These are phyloP conservation scores for Branchipolynoe longqiensis DNA, from an alignment of 2,888 invertebrate genomes.

Conservation along the genomic window DNA sequence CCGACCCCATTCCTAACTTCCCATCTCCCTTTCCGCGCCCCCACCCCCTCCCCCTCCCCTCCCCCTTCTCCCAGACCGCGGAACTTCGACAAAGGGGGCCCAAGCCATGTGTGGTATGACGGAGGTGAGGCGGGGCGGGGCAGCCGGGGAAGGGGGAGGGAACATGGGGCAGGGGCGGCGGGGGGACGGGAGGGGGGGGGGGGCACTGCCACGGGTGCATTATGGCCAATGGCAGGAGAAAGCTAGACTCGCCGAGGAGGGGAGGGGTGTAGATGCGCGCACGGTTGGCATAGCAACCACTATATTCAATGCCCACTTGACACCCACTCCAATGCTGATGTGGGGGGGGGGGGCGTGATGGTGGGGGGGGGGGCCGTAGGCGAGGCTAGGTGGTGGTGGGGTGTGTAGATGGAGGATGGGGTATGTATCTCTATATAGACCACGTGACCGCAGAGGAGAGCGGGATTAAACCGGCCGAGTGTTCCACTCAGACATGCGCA, in stretches of 20 bases:
- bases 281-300: conserved; percentile 21
- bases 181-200: not conserved
- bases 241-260: not conserved
- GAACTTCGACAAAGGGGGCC: no score
- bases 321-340: not conserved
- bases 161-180: not conserved
- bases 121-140: not conserved
- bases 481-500: no score
- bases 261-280: not conserved
- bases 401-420: no score
- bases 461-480: no score
- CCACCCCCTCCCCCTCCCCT: no score
- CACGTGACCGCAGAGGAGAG: conserved; percentile 7
- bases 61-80: no score
- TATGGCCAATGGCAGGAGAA: conserved; percentile 2
- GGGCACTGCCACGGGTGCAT: not conserved
- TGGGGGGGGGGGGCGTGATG: not conserved
- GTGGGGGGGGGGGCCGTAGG: not conserved
- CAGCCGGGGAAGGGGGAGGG: not conserved
- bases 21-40: no score
- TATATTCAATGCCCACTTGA: conserved; percentile 6
- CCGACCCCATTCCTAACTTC: no score
- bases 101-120: no score
- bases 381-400: no score
- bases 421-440: no score